A percentile compares a stretch with the other conserved stretches of the same genome.
phyloP scores from a whole-genome alignment of 2,797 vertebrate species.

The Novumbra hubbsi region DNA sequence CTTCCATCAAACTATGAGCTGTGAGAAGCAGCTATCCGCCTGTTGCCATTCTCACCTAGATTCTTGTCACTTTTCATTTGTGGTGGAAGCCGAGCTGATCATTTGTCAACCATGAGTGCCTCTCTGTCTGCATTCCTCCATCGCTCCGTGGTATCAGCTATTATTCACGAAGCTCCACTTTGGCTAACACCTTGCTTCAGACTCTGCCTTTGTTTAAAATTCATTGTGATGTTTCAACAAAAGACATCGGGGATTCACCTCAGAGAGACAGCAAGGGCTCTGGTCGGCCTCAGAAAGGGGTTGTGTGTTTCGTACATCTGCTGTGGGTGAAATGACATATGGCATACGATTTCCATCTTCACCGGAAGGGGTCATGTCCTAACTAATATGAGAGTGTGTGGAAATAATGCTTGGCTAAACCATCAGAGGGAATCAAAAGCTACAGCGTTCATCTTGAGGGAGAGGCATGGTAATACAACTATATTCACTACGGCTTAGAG shows the following conservation, averaged over 20 bases:
- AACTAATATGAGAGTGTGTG: neutral
- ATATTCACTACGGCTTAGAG: constrained; percentile 38
- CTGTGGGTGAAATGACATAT: constrained; percentile 4
- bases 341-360: neutral
- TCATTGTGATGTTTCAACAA: constrained; percentile 19
- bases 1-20: constrained; percentile 25
- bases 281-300: neutral
- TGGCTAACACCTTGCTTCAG: constrained; percentile 28
- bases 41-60: constrained; percentile 57
- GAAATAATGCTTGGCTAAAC: constrained; percentile 12
- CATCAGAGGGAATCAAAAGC: constrained; percentile 20
- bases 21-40: neutral
- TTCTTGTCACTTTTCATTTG: constrained; percentile 63
- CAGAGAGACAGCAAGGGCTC: neutral
- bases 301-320: constrained; percentile 22
- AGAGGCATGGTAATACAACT: constrained; percentile 39
- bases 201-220: constrained; percentile 17
- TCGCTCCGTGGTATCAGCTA: constrained; percentile 52
- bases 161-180: constrained; percentile 59
- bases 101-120: constrained; percentile 65
- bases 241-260: neutral
- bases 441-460: constrained; percentile 31
- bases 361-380: neutral
- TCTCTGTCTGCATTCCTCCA: constrained; percentile 53
- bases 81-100: constrained; percentile 54